These are phyloP conservation scores for Odontesthes bonariensis DNA, from an alignment of 2,113 vertebrate genomes.

Conservation along the genomic window DNA sequence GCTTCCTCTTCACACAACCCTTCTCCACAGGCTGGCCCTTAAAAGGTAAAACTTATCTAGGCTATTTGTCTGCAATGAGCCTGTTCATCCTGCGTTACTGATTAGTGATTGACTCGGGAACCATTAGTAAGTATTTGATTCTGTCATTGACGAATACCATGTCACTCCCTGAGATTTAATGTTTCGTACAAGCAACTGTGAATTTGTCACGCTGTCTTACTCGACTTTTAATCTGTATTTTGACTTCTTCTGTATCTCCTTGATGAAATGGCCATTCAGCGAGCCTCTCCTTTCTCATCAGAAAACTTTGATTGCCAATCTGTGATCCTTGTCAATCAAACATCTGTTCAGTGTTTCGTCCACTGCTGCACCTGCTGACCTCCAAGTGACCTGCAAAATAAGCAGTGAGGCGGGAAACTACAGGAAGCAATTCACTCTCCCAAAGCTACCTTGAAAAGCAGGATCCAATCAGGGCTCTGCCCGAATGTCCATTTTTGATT, in stretches of 20 bases:
- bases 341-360: slow-evolving; percentile 84
- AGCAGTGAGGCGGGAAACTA: slow-evolving; percentile 77
- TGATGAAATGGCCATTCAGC: slow-evolving; percentile 65
- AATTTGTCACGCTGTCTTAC: slow-evolving; percentile 58
- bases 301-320: slow-evolving; percentile 82
- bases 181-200: slow-evolving; percentile 57
- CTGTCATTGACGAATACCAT: slow-evolving; percentile 61
- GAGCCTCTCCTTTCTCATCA: slow-evolving; percentile 76
- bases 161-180: slow-evolving; percentile 66
- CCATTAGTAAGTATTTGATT: slow-evolving; percentile 71
- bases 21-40: slow-evolving; percentile 70
- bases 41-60: slow-evolving; percentile 76
- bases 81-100: slow-evolving; percentile 74
- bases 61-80: slow-evolving; percentile 72
- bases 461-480: slow-evolving; percentile 78
- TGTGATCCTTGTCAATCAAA: slow-evolving; percentile 86
- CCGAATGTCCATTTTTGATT: slow-evolving; percentile 77
- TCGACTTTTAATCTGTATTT: slow-evolving; percentile 74
- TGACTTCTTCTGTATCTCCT: slow-evolving; percentile 72
- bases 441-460: slow-evolving; percentile 66
- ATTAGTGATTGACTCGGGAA: slow-evolving; percentile 71
- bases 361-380: slow-evolving; percentile 84
- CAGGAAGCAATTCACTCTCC: slow-evolving; percentile 81
- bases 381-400: slow-evolving; percentile 81
- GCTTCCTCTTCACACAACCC: slow-evolving; percentile 74